Conservation (phyloP, 92 coral and sea anemone species). For the Ricordea florida region DNA sequence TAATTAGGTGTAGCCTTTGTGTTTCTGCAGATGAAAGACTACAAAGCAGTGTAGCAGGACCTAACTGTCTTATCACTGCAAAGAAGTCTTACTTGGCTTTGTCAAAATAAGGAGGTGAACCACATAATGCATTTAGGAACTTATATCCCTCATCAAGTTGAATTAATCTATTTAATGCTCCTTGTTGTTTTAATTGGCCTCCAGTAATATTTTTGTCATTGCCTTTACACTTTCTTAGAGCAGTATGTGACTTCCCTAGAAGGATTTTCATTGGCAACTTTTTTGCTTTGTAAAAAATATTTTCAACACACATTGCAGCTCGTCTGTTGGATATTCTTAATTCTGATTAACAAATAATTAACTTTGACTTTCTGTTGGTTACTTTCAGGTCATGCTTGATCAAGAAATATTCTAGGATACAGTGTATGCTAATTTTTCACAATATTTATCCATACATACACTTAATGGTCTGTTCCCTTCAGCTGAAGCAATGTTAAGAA, state of each 20-base stretch:
- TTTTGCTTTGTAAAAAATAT: conserved; percentile 19
- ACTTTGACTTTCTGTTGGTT: too few relatives aligned
- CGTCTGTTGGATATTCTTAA: not conserved
- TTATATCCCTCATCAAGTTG: conserved; percentile 9
- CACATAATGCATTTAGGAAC: conserved; percentile 7
- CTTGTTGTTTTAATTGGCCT: conserved; percentile 24
- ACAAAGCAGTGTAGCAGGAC: conserved; percentile 22
- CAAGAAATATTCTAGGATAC: conserved; percentile 39
- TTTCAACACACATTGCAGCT: too few relatives aligned
- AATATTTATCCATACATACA: conserved; percentile 21
- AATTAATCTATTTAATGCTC: conserved; percentile 3
- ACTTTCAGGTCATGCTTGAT: conserved; percentile 23
- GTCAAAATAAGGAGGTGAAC: too few relatives aligned
- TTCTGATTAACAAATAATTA: conserved; percentile 49
- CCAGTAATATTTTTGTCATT: not conserved
- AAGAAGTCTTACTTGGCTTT: too few relatives aligned
- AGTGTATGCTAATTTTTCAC: conserved; percentile 41
- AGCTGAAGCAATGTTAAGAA: too few relatives aligned
- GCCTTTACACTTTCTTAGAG: conserved; percentile 23
- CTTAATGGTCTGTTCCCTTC: too few relatives aligned
- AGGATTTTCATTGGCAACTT: too few relatives aligned
- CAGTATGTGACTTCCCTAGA: too few relatives aligned
- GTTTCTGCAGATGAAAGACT: not conserved
- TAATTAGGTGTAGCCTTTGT: too few relatives aligned
- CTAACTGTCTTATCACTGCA: conserved; percentile 48